Base-by-base conservation (phyloP, 2,113 vertebrate genomes). In the Cyprinus carpio region DNA sequence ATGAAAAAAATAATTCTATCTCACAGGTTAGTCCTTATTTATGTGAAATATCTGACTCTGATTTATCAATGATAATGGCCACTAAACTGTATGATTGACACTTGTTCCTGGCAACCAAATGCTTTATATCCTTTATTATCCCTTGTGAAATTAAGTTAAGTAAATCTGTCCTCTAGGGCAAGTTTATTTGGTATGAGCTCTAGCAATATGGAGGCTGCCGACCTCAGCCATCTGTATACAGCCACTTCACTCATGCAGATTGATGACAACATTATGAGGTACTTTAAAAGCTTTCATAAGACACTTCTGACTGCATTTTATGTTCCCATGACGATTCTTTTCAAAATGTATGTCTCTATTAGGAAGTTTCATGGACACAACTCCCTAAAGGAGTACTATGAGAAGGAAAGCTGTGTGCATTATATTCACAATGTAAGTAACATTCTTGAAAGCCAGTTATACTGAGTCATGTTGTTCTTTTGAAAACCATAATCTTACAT, bases 1-100 rank as follows among this genome's bases (percentile, higher is more conserved):
- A 97, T 99, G 98, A 99, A 99, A 95, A 99, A 97, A 92, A 98
- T 99, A 86, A 99, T 99, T 88, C 95, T 99, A 37, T 98, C 97
- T 6, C 98, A 99, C 94, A 98, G 97, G 98, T 99, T 92, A 49
- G 13, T 51, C 51, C 16, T 56, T 11, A 29, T 4, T 31, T 54
- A 29, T 76, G 4, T 25, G 40, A 51, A 18, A 23, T 58, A 72
- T 12, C 20, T 75, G 46, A 81, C 13, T 81, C 12, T 81, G 43
- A 56, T 65, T 80, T 16, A 20, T 56, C 16, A 56, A 2, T 56
- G 16, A 56, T 56, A 58, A 58, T 58, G 56, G 56, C 20, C 56
- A 58, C 6, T 9, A 58, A 58, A 58, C 56, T 23, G 20, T 23
- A 58, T 58, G 56, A 58, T 23, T 58, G 18, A 58, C 56, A 58